Percentiles rank a stretch among this genome's conserved stretches.
These are phyloP conservation scores for Tenthredo amoena DNA, from an alignment of 2,888 invertebrate genomes.

Conservation along the genomic window DNA sequence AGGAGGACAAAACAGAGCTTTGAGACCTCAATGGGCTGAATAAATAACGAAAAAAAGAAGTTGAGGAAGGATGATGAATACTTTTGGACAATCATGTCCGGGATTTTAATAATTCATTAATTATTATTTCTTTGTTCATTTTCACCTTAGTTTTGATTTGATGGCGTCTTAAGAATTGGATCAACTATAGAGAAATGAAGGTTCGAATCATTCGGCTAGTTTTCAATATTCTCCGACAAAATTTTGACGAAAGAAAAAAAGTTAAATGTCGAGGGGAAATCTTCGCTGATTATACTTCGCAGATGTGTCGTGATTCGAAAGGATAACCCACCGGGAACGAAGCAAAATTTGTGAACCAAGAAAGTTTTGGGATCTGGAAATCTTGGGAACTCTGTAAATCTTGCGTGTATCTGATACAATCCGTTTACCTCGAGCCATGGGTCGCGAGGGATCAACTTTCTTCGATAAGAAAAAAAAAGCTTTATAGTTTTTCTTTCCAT, in stretches of 20 bases:
- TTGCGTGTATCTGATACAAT: conserved; percentile 9
- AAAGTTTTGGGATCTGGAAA: conserved; percentile 6
- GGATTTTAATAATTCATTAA: no score
- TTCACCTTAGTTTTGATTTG: not conserved
- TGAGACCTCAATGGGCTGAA: not conserved
- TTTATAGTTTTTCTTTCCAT: not conserved
- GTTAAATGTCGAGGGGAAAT: not conserved
- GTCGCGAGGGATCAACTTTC: conserved; percentile 3
- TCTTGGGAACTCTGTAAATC: not conserved
- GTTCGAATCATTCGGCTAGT: not conserved
- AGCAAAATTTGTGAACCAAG: conserved; percentile 9
- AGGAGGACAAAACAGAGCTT: not conserved
- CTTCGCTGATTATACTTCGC: not conserved
- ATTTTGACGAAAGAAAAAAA: not conserved
- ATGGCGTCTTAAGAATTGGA: not conserved
- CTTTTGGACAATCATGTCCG: not conserved
- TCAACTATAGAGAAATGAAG: not conserved
- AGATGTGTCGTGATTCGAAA: not conserved
- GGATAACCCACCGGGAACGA: not conserved
- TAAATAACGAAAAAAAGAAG: not conserved
- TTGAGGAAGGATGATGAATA: not conserved
- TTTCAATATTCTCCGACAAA: not conserved
- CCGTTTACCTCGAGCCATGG: not conserved
- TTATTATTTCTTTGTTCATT: not conserved
- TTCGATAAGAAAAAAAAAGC: not conserved